These are phyloP conservation scores for Campodea augens DNA, from an alignment of 1,140 invertebrate species.

Conservation along the genomic window DNA sequence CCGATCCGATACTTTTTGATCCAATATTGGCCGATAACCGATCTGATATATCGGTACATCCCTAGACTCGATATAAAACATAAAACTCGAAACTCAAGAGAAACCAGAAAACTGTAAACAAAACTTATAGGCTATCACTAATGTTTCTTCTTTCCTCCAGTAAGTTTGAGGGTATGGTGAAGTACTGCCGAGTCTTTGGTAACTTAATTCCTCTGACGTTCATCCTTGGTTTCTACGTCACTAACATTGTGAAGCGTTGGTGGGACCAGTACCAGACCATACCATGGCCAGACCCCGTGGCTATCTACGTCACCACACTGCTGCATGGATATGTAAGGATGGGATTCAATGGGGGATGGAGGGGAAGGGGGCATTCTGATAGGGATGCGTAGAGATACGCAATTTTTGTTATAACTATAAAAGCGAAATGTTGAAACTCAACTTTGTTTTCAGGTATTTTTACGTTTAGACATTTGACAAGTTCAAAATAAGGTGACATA, in stretches of 20 bases:
- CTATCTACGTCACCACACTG: conserved; percentile 62
- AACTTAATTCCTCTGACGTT: conserved; percentile 66
- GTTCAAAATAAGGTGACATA: too few species aligned
- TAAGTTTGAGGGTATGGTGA: conserved; percentile 51
- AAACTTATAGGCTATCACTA: conserved; percentile 17
- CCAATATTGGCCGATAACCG: neutral
- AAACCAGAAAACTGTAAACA: too few species aligned
- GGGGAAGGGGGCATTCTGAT: too few species aligned
- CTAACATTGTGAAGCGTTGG: conserved; percentile 79
- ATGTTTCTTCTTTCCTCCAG: conserved; percentile 22
- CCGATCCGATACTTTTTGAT: neutral
- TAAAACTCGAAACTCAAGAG: too few species aligned
- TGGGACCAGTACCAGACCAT: conserved; percentile 65
- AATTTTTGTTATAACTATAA: too few species aligned
- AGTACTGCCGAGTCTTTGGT: conserved; percentile 56
- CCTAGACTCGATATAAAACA: neutral
- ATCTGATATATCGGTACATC: neutral
- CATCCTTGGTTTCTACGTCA: conserved; percentile 80
- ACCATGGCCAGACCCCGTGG: conserved; percentile 26
- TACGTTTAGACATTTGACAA: too few species aligned
- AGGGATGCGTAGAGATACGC: too few species aligned
- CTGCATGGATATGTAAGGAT: conserved; percentile 40
- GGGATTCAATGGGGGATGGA: too few species aligned
- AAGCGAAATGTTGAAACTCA: too few species aligned
- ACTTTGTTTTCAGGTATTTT: too few species aligned